These are phyloP conservation scores for Arctopsyche grandis DNA, from an alignment of 1,140 invertebrate genomes.

Conservation along the genomic window DNA sequence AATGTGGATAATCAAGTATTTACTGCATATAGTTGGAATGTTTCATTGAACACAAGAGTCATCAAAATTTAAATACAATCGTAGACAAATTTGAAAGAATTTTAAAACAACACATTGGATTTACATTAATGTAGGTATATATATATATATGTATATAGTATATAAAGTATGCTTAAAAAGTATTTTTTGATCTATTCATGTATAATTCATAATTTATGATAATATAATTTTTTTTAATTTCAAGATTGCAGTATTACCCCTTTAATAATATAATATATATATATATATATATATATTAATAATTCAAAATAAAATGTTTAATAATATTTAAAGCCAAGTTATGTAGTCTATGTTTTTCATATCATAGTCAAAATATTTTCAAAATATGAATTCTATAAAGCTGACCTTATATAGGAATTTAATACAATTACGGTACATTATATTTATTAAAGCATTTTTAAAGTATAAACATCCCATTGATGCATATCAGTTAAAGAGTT, in stretches of 20 bases:
- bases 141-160: slow-evolving; percentile 4
- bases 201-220: slow-evolving; percentile 7
- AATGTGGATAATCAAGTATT: no score
- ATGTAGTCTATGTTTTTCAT: slow-evolving; percentile 56
- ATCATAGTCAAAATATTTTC: slow-evolving; percentile 50
- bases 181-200: not conserved
- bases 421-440: slow-evolving; percentile 51
- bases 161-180: not conserved
- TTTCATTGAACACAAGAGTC: no score
- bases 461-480: slow-evolving; percentile 49
- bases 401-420: slow-evolving; percentile 50
- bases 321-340: slow-evolving; percentile 55
- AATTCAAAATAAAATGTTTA: slow-evolving; percentile 51
- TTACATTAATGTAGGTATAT: not conserved
- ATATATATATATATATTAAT: no score
- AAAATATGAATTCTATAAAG: slow-evolving; percentile 54
- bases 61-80: no score
- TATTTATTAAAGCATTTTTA: slow-evolving; percentile 55
- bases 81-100: not conserved
- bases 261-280: slow-evolving; percentile 40
- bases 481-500: not conserved
- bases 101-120: not conserved
- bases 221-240: slow-evolving; percentile 37
- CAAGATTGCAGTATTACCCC: slow-evolving; percentile 49
- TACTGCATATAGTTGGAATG: no score